Base-by-base conservation (phyloP, 2,113 vertebrate species). In the Erythrocebus patas region DNA sequence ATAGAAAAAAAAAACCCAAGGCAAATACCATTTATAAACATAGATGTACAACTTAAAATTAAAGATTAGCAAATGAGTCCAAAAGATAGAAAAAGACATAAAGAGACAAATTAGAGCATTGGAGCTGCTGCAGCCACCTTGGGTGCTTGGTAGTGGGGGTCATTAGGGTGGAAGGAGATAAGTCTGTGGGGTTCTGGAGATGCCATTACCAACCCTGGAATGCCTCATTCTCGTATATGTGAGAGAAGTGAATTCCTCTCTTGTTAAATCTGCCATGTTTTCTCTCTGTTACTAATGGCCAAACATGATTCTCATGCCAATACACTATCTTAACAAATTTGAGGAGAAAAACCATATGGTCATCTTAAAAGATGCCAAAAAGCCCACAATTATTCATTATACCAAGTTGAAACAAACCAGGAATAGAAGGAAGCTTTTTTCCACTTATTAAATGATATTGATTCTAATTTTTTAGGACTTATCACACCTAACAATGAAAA, bases 361-460 rank as follows among this genome's bases (percentile, higher is more conserved):
- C n/a, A 50, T 76, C 72, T 92, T 18, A 73, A 66, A 96, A 88
- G 38, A 82, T 48, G 43, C 76, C 11, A 2, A 87, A 80, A 75
- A 93, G 35, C 43, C 38, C 93, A 64, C 11, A 59, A 43, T 75
- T 59, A 45, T 75, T 81, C 64, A 45, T 72, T 68, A 52, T 43
- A 40, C 22, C 50, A 86, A n/a, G 73, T 64, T 13, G 9, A 89
- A 88, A 86, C 32, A 55, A 68, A 52, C 2, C 43, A 81, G 16
- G 12, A 43, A 38, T 16, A 66, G 43, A 50, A 79, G n/a, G 13
- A 94, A 48, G 32, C 12, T 16, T 48, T 55, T 45, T 76, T 91
- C 57, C 57, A 43, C 4, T 52, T 70, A 73, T 40, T 81, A 76
- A 68, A 61, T 50, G 14, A 7, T 30, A 79, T 14, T 45, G 68